Evolutionary conservation across 1,140 invertebrate species (phyloP).

Genomic region (Eulimnadia texana): DNA sequence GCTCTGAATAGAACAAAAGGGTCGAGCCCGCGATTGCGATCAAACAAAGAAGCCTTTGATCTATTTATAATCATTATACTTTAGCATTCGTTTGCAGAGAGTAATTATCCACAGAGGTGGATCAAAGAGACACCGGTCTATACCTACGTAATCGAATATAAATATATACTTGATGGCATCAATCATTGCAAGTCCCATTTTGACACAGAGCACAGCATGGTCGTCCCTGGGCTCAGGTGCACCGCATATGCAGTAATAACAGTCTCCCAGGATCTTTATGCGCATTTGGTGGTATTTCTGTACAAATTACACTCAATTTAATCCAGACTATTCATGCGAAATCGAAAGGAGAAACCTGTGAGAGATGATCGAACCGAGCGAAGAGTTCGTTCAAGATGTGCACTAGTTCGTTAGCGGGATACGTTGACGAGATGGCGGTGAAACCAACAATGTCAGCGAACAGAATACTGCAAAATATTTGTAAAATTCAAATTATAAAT

Average conservation of each 20-base stretch:
- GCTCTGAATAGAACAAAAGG: no score
- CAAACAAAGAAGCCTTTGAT: no score
- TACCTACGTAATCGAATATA: no score
- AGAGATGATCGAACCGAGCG: slow-evolving; percentile 78
- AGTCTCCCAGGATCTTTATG: slow-evolving; percentile 90
- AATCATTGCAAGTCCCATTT: slow-evolving; percentile 92
- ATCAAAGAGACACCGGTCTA: no score
- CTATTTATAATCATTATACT: no score
- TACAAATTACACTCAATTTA: slow-evolving; percentile 19
- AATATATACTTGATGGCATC: slow-evolving; percentile 91
- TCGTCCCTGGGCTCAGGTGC: slow-evolving; percentile 74
- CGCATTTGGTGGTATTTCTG: slow-evolving; percentile 84
- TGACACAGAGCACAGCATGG: slow-evolving; percentile 83
- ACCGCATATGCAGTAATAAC: slow-evolving; percentile 90
- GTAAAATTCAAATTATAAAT: background rate
- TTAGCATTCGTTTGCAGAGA: no score
- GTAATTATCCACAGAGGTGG: no score
- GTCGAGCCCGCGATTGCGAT: no score
- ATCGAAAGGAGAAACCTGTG: slow-evolving; percentile 42
- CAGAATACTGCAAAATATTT: slow-evolving; percentile 47
- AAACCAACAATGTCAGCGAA: slow-evolving; percentile 80
- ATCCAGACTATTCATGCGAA: background rate
- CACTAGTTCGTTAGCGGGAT: slow-evolving; percentile 81
- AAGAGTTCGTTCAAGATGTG: slow-evolving; percentile 89
- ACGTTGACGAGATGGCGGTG: slow-evolving; percentile 86